phyloP scores from a whole-genome alignment of 1,140 invertebrate species.

The Sinella curviseta region DNA sequence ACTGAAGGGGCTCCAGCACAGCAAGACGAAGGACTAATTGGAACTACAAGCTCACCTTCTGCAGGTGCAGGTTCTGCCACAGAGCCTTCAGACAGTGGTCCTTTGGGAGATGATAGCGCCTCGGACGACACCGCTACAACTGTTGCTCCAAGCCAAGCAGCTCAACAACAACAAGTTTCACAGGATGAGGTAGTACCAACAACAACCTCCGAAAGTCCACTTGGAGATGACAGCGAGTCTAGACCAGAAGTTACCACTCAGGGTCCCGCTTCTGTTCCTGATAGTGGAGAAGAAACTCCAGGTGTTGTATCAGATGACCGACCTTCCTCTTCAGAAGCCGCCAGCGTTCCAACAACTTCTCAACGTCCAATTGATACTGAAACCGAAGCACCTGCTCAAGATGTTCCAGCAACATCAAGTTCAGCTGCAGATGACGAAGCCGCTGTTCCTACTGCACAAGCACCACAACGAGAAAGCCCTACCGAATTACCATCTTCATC shows the following conservation, averaged over 20 bases:
- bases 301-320: too few species aligned
- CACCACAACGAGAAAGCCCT: not conserved
- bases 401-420: not conserved
- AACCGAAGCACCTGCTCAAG: conserved; percentile 8
- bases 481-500: not conserved
- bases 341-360: too few species aligned
- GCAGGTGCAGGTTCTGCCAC: not conserved
- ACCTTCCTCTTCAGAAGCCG: too few species aligned
- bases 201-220: not conserved
- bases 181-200: too few species aligned
- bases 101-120: too few species aligned
- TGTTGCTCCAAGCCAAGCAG: too few species aligned
- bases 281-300: too few species aligned
- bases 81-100: not conserved
- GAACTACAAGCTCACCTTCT: not conserved
- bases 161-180: too few species aligned
- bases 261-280: too few species aligned
- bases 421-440: not conserved
- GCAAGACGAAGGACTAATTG: not conserved
- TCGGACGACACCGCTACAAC: too few species aligned
- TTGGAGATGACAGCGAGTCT: conserved; percentile 2
- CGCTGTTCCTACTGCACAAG: not conserved
- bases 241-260: too few species aligned
- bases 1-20: not conserved
- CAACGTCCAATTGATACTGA: too few species aligned